Conservation (phyloP, 2,888 invertebrate species). For the Sesia bembeciformis region DNA sequence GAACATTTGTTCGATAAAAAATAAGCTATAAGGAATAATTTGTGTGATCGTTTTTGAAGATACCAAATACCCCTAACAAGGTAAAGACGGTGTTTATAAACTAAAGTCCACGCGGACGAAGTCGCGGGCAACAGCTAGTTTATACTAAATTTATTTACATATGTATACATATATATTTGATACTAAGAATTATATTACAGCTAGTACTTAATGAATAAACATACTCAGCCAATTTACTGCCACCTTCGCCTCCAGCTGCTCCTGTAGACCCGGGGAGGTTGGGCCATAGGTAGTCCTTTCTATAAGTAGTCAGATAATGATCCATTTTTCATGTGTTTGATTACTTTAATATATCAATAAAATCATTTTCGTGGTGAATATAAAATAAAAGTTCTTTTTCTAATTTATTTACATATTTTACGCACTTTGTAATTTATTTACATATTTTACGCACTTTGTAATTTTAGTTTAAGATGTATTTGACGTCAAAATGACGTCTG, state of each 20-base stretch:
- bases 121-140: too few species aligned
- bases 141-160: too few species aligned
- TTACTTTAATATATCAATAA: not conserved
- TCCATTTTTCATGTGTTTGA: slow-evolving; percentile 47
- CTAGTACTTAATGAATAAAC: slow-evolving; percentile 9
- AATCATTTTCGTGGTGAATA: slow-evolving; percentile 7
- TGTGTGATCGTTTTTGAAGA: too few species aligned
- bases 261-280: slow-evolving; percentile 36
- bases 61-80: too few species aligned
- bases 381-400: not conserved
- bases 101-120: too few species aligned
- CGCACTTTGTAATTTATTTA: not conserved
- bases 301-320: slow-evolving; percentile 76
- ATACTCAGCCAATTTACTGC: slow-evolving; percentile 26
- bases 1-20: too few species aligned
- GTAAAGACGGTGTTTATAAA: too few species aligned
- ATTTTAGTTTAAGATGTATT: too few species aligned
- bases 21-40: too few species aligned
- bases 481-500: too few species aligned
- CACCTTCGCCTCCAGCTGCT: slow-evolving; percentile 9
- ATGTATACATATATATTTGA: too few species aligned
- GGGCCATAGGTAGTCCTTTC: slow-evolving; percentile 79
- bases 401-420: not conserved
- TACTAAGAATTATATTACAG: too few species aligned
- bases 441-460: not conserved